These are phyloP conservation scores for Ostrea denselamellosa DNA, from an alignment of 1,140 invertebrate species.

Conservation along the genomic window DNA sequence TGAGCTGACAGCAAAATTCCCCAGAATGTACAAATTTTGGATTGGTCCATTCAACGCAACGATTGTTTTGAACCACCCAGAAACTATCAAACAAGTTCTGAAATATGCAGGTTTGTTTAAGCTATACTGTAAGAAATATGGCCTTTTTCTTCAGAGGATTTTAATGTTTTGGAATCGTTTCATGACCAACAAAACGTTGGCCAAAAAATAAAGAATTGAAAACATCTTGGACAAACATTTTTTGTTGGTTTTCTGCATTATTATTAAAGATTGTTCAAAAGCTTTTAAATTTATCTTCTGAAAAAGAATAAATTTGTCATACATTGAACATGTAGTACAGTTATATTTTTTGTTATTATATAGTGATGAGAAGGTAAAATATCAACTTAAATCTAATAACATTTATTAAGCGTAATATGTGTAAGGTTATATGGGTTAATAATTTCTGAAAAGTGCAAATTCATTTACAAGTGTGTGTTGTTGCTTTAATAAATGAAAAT, in stretches of 20 bases:
- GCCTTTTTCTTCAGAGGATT: too few species aligned
- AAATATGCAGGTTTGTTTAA: conserved; percentile 47
- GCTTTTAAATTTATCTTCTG: too few species aligned
- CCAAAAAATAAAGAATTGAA: too few species aligned
- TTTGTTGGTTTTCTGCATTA: too few species aligned
- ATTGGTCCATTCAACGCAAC: conserved; percentile 53
- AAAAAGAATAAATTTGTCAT: too few species aligned
- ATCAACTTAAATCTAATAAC: neutral
- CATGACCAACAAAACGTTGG: too few species aligned
- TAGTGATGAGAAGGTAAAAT: neutral
- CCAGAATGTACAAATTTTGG: conserved; percentile 58
- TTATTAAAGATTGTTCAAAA: too few species aligned
- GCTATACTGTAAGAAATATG: too few species aligned
- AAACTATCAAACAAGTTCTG: conserved; percentile 56
- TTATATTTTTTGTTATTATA: neutral
- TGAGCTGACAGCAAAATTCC: conserved; percentile 45
- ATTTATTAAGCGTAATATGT: neutral
- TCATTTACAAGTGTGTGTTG: neutral
- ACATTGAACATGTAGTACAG: too few species aligned
- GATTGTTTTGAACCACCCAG: conserved; percentile 57
- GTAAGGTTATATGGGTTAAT: neutral
- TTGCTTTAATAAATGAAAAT: neutral
- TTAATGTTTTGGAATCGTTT: too few species aligned
- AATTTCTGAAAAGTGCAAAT: too few species aligned
- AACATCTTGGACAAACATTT: too few species aligned